phyloP scores from a whole-genome alignment of 1,140 invertebrate species.

The Luehdorfia chinensis region DNA sequence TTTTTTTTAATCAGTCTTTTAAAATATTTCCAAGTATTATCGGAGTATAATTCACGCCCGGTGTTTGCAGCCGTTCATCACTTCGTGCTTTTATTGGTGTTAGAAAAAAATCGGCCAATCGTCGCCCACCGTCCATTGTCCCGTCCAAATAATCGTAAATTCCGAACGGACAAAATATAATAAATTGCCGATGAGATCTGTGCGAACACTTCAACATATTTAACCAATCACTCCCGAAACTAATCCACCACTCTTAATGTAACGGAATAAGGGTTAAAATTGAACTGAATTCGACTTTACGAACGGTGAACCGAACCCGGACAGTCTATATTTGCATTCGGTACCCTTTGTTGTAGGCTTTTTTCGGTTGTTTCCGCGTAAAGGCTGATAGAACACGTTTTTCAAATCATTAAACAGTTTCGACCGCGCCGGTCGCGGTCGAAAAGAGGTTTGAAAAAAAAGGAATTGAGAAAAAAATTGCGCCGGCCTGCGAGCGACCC shows the following conservation, averaged over 20 bases:
- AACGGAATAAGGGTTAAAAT: conserved; percentile 28
- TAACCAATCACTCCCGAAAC: conserved; percentile 4
- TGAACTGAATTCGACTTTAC: not conserved
- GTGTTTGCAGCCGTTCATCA: conserved; percentile 35
- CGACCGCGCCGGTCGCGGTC: conserved; percentile 54
- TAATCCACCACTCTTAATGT: conserved; percentile 17
- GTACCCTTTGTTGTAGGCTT: conserved; percentile 73
- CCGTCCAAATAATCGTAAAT: conserved; percentile 74
- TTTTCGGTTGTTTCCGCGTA: conserved; percentile 74
- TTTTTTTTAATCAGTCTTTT: too few relatives aligned
- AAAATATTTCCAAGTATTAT: conserved; percentile 8
- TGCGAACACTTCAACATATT: conserved; percentile 55
- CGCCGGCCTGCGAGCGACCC: conserved; percentile 34
- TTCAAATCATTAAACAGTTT: conserved; percentile 77
- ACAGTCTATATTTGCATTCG: conserved; percentile 69
- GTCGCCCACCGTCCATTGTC: conserved; percentile 50
- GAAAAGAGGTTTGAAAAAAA: conserved; percentile 54
- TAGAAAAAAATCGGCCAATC: conserved; percentile 67
- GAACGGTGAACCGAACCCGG: conserved; percentile 27
- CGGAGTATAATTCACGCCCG: not conserved
- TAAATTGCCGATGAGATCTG: conserved; percentile 76
- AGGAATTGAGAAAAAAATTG: conserved; percentile 48
- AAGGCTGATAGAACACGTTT: conserved; percentile 76
- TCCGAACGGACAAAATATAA: conserved; percentile 75
- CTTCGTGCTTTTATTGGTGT: conserved; percentile 58